Evolutionary conservation across 1,140 invertebrate genomes (phyloP).

Genomic region (Palaemon carinicauda): DNA sequence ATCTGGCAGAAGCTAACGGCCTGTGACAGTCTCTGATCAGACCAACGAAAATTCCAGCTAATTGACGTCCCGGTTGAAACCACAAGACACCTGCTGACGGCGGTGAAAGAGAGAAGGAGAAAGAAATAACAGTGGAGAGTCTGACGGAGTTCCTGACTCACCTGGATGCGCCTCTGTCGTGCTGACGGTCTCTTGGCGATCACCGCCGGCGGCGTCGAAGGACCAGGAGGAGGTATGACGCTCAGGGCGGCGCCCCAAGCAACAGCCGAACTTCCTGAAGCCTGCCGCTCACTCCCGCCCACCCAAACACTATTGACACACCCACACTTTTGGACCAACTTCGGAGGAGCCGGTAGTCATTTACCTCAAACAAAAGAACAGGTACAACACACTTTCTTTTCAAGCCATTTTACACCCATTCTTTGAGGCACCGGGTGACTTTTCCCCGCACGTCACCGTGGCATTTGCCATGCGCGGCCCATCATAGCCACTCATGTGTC

Average conservation of each 20-base stretch:
- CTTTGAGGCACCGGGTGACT: slow-evolving; percentile 51
- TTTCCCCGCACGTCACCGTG: slow-evolving; percentile 32
- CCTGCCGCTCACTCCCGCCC: background rate
- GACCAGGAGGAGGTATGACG: too few species aligned
- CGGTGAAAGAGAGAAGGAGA: background rate
- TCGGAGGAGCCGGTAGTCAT: slow-evolving; percentile 34
- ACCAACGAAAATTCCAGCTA: too few species aligned
- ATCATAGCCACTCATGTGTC: slow-evolving; percentile 34
- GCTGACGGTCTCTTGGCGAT: too few species aligned
- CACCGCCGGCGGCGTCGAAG: too few species aligned
- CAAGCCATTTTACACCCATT: slow-evolving; percentile 51
- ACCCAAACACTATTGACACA: background rate
- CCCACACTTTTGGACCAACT: slow-evolving; percentile 32
- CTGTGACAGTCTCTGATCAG: too few species aligned
- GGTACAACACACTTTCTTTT: slow-evolving; percentile 52
- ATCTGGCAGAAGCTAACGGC: too few species aligned
- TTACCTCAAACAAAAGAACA: slow-evolving; percentile 53
- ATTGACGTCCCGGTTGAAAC: too few species aligned
- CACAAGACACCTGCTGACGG: background rate
- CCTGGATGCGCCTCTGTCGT: too few species aligned
- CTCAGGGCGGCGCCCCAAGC: background rate
- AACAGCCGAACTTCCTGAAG: background rate
- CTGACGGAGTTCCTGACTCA: too few species aligned
- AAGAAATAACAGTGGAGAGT: too few species aligned
- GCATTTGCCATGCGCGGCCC: background rate